Evolutionary conservation across 2,113 vertebrate species (phyloP), one percentile per base, ranked within the genome.

Genomic region (Cynoglossus semilaevis): DNA sequence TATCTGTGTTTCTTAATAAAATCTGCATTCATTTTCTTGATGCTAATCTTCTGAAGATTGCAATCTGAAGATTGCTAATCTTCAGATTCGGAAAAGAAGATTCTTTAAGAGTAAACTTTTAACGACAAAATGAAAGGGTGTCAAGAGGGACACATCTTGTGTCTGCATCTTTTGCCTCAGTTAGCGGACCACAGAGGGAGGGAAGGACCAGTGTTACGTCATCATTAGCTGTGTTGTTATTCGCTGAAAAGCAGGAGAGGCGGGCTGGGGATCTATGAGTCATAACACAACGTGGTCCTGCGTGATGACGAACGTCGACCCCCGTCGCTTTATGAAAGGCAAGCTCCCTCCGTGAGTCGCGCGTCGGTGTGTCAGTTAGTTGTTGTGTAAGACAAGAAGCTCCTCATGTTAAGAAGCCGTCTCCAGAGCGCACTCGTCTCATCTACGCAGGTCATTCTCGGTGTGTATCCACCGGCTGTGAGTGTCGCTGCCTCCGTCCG

Each of bases 261-360:
- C 5, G 38, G 44, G 1, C 17, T 0, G 15, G 2, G 45, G 14
- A 69, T 2, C 3, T 29, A 29, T 29, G 22, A 58, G 73, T 79
- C 64, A 85, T 17, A 9, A 15, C 4, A 7, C 4, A 0, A 73
- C 63, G 50, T 70, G 70, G 4, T 66, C 71, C 58, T 83, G 84
- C 86, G 86, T 42, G 51, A 3, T 61, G 45, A 42, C 8, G 36
- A 18, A 44, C 37, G 49, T 67, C 68, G 74, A 63, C 54, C 63
- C 69, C 82, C 52, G 80, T 84, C 76, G 74, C 66, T 78, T 67
- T 85, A 86, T 82, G 84, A 85, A 81, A 88, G 64, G 15, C 51
- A 1, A 58, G 63, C 58, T 70, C 72, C 15, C 18, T 64, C 40
- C 52, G 15, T 15, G 48, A 55, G 48, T 4, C 5, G 37, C 48